Evolutionary conservation across 2,113 vertebrate genomes (phyloP).

Genomic region (Oriolus oriolus): DNA sequence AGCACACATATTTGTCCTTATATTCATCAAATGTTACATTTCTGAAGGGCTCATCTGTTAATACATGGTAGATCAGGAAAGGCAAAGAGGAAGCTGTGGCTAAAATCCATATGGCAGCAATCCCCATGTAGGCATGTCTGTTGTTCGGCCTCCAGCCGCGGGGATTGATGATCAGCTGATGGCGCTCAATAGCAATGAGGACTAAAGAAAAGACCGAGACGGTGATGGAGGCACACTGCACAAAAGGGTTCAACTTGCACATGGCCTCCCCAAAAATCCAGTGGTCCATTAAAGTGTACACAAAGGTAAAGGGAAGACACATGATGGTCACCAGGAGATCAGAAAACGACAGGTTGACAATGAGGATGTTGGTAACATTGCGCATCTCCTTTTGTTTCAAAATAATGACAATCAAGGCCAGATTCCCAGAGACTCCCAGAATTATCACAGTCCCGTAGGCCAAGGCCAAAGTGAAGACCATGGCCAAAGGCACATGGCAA

Average conservation of each 20-base stretch:
- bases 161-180: slow-evolving; percentile 86
- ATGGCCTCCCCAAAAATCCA: slow-evolving; percentile 87
- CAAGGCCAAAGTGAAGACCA: slow-evolving; percentile 80
- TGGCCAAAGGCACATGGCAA: slow-evolving; percentile 74
- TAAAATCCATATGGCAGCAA: slow-evolving; percentile 80
- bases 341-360: slow-evolving; percentile 87
- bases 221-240: slow-evolving; percentile 83
- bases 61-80: slow-evolving; percentile 77
- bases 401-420: slow-evolving; percentile 83
- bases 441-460: slow-evolving; percentile 84
- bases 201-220: slow-evolving; percentile 88
- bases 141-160: slow-evolving; percentile 84
- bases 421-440: slow-evolving; percentile 82
- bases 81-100: slow-evolving; percentile 80
- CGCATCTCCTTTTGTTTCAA: slow-evolving; percentile 85
- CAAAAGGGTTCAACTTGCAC: slow-evolving; percentile 85
- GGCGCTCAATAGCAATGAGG: slow-evolving; percentile 84
- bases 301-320: slow-evolving; percentile 86
- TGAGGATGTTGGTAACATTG: slow-evolving; percentile 88
- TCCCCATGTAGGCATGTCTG: slow-evolving; percentile 81
- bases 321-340: slow-evolving; percentile 84
- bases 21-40: slow-evolving; percentile 78
- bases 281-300: slow-evolving; percentile 89
- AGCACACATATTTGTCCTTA: slow-evolving; percentile 83
- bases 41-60: slow-evolving; percentile 81